phyloP scores from a whole-genome alignment of 2,888 invertebrate genomes.

The Tenodera sinensis region DNA sequence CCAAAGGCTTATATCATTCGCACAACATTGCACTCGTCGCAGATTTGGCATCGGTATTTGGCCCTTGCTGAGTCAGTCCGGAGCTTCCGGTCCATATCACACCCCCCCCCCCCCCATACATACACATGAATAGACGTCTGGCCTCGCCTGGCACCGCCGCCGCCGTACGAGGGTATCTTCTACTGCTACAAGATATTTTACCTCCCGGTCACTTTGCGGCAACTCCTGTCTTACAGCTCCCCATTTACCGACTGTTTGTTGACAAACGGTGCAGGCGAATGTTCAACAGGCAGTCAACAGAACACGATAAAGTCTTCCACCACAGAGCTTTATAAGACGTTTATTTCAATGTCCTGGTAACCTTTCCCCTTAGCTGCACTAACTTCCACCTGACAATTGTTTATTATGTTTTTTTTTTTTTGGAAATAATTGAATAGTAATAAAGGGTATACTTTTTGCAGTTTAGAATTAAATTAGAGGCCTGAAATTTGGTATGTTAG shows the following conservation, averaged over 20 bases:
- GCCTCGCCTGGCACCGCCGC: neutral
- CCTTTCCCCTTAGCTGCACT: no score
- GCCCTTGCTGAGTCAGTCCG: neutral
- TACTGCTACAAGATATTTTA: neutral
- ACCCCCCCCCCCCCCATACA: neutral
- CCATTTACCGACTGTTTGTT: neutral
- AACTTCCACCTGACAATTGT: no score
- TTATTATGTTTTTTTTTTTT: no score
- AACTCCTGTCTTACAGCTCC: neutral
- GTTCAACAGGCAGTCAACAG: neutral
- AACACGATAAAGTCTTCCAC: no score
- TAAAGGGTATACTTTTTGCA: no score
- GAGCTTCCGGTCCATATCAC: neutral
- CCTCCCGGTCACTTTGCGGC: neutral
- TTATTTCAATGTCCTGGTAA: no score
- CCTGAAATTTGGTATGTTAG: no score
- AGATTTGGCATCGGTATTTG: neutral
- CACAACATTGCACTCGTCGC: neutral
- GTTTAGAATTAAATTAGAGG: no score
- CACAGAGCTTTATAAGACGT: no score
- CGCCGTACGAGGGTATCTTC: neutral
- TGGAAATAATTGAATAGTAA: no score
- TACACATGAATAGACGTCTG: neutral
- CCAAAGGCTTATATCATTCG: neutral
- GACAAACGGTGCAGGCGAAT: neutral